Percentiles rank a stretch among this genome's conserved stretches.
Evolutionary conservation across 2,113 vertebrate genomes (phyloP).

Genomic region (Setophaga coronata): DNA sequence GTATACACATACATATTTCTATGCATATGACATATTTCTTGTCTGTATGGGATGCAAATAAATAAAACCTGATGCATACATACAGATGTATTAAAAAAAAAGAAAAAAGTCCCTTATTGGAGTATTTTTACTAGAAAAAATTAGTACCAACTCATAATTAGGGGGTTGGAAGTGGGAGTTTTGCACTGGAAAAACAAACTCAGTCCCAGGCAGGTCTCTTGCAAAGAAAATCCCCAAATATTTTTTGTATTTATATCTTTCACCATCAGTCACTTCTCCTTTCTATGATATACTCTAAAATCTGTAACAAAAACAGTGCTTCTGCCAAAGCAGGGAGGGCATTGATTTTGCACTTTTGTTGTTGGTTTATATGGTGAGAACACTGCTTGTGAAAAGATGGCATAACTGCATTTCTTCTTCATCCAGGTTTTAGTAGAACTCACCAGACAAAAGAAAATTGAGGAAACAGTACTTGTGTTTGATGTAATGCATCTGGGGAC

Average conservation of each 20-base stretch:
- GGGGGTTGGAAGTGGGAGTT: background rate
- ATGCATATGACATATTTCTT: background rate
- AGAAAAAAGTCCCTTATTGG: background rate
- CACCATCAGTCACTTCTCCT: background rate
- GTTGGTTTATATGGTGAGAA: background rate
- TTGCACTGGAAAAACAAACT: background rate
- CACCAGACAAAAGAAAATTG: slow-evolving; percentile 80
- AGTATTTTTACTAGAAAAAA: background rate
- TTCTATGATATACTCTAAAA: background rate
- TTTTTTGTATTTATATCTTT: background rate
- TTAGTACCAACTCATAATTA: background rate
- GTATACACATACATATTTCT: background rate
- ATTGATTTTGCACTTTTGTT: fast-evolving
- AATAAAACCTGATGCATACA: background rate
- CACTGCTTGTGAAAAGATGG: background rate
- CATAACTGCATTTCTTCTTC: background rate
- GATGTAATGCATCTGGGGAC: slow-evolving; percentile 87
- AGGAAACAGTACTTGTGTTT: slow-evolving; percentile 83
- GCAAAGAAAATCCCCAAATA: background rate
- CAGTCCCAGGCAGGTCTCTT: background rate
- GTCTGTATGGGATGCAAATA: background rate
- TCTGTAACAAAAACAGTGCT: background rate
- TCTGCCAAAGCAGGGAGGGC: background rate
- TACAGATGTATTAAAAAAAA: background rate
- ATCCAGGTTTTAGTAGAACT: slow-evolving; percentile 89